Evolutionary conservation across 2,113 vertebrate species (phyloP).

Genomic region (Cyprinodon variegatus): DNA sequence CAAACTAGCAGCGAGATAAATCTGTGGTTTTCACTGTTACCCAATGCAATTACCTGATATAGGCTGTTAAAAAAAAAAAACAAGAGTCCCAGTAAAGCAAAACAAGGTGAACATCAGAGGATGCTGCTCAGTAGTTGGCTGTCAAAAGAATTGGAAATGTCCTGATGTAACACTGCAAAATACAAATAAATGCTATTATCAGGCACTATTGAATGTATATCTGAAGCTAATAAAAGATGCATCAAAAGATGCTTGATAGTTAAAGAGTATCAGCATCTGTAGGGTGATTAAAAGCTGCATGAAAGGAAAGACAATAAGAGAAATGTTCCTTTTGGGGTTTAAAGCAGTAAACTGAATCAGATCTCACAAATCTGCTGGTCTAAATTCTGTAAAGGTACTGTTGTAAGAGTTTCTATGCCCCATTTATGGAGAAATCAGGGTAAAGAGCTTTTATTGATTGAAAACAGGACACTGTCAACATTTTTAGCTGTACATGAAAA

Average conservation of each 20-base stretch:
- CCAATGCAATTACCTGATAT: not conserved
- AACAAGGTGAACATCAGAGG: constrained; percentile 18
- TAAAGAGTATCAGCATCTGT: constrained; percentile 90
- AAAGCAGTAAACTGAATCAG: not conserved
- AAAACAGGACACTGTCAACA: not conserved
- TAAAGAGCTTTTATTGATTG: not conserved
- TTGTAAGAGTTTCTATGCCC: constrained; percentile 2
- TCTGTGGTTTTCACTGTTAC: not conserved
- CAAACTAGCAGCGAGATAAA: not conserved
- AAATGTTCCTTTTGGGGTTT: not conserved
- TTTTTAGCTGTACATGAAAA: not conserved
- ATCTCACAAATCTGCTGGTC: constrained; percentile 69
- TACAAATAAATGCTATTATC: not conserved
- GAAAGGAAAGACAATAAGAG: constrained; percentile 30
- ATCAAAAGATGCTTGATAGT: constrained; percentile 69
- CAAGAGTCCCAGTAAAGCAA: constrained; percentile 19
- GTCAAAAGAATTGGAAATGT: constrained; percentile 34
- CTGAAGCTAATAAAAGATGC: not conserved
- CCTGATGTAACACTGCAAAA: constrained; percentile 9
- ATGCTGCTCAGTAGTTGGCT: constrained; percentile 80
- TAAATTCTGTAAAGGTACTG: constrained; percentile 80
- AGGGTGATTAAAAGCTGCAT: constrained; percentile 90
- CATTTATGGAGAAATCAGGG: not conserved
- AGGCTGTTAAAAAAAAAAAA: constrained; percentile 34
- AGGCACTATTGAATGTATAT: not conserved